Evolutionary conservation across 2,888 invertebrate genomes (phyloP).

Genomic region (Eretmocerus hayati): DNA sequence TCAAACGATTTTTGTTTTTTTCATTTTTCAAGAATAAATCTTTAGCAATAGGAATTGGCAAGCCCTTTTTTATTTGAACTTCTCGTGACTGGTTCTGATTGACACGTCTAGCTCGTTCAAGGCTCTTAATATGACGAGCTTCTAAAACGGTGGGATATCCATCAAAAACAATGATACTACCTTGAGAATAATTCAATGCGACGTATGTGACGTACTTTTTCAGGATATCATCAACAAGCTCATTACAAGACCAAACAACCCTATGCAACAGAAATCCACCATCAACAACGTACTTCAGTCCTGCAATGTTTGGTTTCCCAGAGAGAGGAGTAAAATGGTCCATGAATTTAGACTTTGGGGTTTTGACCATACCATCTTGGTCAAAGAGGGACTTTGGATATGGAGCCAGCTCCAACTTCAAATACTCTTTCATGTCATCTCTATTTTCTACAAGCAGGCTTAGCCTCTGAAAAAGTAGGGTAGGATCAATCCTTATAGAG

Average conservation of each 20-base stretch:
- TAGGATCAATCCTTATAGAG: not conserved
- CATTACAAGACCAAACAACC: not conserved
- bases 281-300: not conserved
- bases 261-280: not conserved
- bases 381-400: slow-evolving; percentile 30
- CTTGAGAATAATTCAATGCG: not conserved
- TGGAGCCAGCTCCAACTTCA: slow-evolving; percentile 31
- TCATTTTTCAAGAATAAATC: too few species aligned
- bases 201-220: not conserved
- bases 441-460: slow-evolving; percentile 22
- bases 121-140: too few species aligned
- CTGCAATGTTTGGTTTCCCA: not conserved
- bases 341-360: not conserved
- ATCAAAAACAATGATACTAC: not conserved
- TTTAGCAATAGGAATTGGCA: too few species aligned
- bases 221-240: not conserved
- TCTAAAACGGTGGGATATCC: too few species aligned
- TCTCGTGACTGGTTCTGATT: too few species aligned
- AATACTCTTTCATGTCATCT: slow-evolving; percentile 29
- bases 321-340: not conserved
- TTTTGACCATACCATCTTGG: not conserved
- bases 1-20: too few species aligned
- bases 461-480: not conserved
- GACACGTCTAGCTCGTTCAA: too few species aligned
- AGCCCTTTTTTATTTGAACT: too few species aligned